Base-by-base conservation (phyloP, 2,888 invertebrate species). In the Sipha maydis region DNA sequence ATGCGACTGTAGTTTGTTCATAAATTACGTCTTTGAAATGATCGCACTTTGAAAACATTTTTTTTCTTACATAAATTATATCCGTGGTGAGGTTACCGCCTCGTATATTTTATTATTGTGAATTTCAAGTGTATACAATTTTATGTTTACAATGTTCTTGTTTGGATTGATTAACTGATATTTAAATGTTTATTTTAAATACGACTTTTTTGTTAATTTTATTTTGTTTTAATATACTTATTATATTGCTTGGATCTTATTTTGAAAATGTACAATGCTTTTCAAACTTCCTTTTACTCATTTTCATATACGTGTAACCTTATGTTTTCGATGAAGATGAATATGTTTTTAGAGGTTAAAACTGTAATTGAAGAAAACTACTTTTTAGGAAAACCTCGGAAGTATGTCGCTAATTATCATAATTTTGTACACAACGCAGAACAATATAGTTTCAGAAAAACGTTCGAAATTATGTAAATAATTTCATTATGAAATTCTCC, bases 1-100 rank as follows among this genome's bases (percentile, higher is more conserved):
- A 48, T 48, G 14, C 19, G 34, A 34, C 73, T 34, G 19, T 56
- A 73, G 83, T 83, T 83, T 73, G 71, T 73, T 73, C 73, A 83
- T 83, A 56, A 83, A 83, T 75, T 83, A 56, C 25, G 54, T 71
- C 71, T 71, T 83, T 41, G 71, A 83, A 83, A 83, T 83, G 48
- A 71, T 83, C 48, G 69, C 69, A 71, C 73, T 83, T 73, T 73
- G 19, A 56, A 73, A 73, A 73, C 28, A 69, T 41, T 71, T 83
- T 69, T 73, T 71, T 28, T 41, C 25, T 11, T 31, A 71, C 41
- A 48, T 71, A 83, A 71, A 54, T 73, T 83, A 83, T 71, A 83
- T 71, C 21, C 41, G 2, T 8, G 25, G 71, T 25, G 28, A 71
- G 11, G 28, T 21, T 28, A 41, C 34, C 67, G 31, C 31, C 25